phyloP scores from a whole-genome alignment of 2,113 vertebrate genomes.

The Cynocephalus volans region DNA sequence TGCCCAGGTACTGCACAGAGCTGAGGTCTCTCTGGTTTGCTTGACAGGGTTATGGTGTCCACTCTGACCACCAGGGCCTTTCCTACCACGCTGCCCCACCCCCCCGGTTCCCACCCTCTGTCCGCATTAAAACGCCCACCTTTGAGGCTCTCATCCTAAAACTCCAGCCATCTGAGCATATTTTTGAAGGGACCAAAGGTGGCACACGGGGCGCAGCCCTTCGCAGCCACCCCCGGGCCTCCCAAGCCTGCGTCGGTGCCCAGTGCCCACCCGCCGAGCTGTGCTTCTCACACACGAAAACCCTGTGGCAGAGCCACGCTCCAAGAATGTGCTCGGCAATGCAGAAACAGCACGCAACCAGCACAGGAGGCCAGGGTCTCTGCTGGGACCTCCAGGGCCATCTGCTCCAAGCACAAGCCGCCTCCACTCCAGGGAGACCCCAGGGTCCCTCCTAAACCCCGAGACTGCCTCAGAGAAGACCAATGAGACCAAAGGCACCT shows the following conservation, averaged over 20 bases:
- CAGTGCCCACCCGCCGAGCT: neutral
- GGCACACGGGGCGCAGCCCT: fast-evolving
- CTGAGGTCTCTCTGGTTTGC: neutral
- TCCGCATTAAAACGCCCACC: fast-evolving
- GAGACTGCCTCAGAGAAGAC: neutral
- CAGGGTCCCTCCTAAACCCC: neutral
- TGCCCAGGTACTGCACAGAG: neutral
- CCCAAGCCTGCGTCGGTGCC: neutral
- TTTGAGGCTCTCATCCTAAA: neutral
- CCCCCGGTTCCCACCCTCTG: neutral
- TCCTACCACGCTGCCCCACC: neutral
- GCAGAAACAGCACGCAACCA: fast-evolving
- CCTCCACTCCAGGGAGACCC: neutral
- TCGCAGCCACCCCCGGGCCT: too few species aligned
- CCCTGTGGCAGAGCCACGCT: fast-evolving
- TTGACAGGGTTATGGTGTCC: too few species aligned
- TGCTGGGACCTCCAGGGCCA: neutral
- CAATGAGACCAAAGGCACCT: neutral
- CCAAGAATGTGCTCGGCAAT: fast-evolving
- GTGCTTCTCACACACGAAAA: fast-evolving
- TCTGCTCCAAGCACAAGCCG: too few species aligned
- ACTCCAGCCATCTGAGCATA: fast-evolving
- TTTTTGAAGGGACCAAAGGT: too few species aligned
- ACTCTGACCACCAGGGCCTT: neutral
- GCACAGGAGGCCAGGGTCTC: neutral